Evolutionary conservation across 2,888 invertebrate genomes (phyloP).

Genomic region (Agrilus mali): DNA sequence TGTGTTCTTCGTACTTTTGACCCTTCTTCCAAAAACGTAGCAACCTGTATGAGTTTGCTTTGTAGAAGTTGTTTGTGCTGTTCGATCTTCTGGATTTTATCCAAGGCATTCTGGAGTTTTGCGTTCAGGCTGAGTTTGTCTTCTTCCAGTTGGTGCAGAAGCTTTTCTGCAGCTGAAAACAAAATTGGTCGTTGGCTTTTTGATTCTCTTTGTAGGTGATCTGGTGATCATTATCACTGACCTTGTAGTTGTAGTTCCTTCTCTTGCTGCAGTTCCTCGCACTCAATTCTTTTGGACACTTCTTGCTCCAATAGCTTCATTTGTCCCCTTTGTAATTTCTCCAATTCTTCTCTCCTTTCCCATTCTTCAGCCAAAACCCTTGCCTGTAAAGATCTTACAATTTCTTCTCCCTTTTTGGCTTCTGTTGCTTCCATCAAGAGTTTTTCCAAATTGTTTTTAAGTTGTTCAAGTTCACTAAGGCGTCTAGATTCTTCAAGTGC

Average conservation of each 20-base stretch:
- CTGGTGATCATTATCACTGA: too few species aligned
- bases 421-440: conserved; percentile 71
- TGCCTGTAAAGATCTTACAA: conserved; percentile 56
- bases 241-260: conserved; percentile 59
- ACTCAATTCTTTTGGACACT: conserved; percentile 58
- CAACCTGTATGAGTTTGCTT: conserved; percentile 40
- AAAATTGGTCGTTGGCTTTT: too few species aligned
- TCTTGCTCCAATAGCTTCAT: conserved; percentile 59
- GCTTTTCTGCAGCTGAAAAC: conserved; percentile 55
- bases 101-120: conserved; percentile 53
- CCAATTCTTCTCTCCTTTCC: conserved; percentile 70
- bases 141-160: conserved; percentile 55
- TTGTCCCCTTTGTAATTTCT: conserved; percentile 68
- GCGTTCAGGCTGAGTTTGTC: conserved; percentile 57
- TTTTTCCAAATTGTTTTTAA: conserved; percentile 55
- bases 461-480: conserved; percentile 58
- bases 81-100: conserved; percentile 57
- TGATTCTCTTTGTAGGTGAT: too few species aligned
- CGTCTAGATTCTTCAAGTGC: conserved; percentile 61
- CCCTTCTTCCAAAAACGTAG: conserved; percentile 42
- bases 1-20: conserved; percentile 52
- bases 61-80: conserved; percentile 46
- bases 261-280: conserved; percentile 57
- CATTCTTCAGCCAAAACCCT: conserved; percentile 71
- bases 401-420: conserved; percentile 75